These are phyloP conservation scores for Laterallus jamaicensis DNA, from an alignment of 2,113 vertebrate genomes.

Conservation along the genomic window DNA sequence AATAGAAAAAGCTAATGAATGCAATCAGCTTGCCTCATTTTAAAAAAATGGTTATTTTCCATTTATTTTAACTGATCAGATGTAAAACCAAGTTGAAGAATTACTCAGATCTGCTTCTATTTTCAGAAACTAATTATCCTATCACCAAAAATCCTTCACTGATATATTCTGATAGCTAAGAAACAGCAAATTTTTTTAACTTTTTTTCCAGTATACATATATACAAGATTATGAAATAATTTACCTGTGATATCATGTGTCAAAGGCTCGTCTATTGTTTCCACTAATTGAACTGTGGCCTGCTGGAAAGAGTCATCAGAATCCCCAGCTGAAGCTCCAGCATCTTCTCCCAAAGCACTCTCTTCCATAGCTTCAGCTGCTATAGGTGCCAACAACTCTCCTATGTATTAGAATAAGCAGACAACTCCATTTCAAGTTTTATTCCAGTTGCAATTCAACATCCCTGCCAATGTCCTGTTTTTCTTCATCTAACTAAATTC, in stretches of 20 bases:
- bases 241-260: slow-evolving; percentile 94
- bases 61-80: neutral
- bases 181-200: neutral
- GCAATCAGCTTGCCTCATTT: neutral
- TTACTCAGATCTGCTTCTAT: neutral
- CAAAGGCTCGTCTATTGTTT: slow-evolving; percentile 93
- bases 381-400: slow-evolving; percentile 88
- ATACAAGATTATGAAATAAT: slow-evolving; percentile 19
- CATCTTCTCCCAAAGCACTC: slow-evolving; percentile 85
- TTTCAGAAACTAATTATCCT: neutral
- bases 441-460: neutral
- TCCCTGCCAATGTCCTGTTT: neutral
- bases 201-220: neutral
- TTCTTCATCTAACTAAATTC: neutral
- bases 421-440: neutral
- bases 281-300: slow-evolving; percentile 86
- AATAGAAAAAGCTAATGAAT: neutral
- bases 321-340: slow-evolving; percentile 84
- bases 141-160: neutral
- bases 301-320: slow-evolving; percentile 90
- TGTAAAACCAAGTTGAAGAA: neutral
- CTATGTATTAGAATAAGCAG: slow-evolving; percentile 62
- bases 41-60: neutral
- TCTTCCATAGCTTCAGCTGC: slow-evolving; percentile 92
- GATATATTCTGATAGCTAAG: neutral